Base-by-base conservation (phyloP, 2,797 vertebrate genomes). In the Xenentodon cancila region DNA sequence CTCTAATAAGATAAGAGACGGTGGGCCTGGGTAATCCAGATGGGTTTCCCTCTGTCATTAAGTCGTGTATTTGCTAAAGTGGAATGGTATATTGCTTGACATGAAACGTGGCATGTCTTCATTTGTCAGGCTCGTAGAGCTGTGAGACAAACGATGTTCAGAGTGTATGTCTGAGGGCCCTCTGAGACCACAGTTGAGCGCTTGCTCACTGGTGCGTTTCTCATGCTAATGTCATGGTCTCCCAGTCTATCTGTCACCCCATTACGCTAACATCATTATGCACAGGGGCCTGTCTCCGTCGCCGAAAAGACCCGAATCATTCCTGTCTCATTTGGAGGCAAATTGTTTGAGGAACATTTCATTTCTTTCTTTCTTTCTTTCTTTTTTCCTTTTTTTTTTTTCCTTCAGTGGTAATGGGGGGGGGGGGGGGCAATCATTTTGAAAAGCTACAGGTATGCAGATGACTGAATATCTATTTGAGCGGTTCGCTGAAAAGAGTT, bases 261-360 rank as follows among this genome's bases (percentile, higher is more conserved):
- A 93, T 93, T 93, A 93, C 88, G 82, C 87, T 92, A 91, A 92
- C 91, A 92, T 92, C 91, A 92, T 93, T 93, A 93, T 94, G 92
- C 92, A 91, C 88, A 80, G 82, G 77, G 84, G 84, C 89, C 87
- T 89, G 88, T 91, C 90, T 89, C 76, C 56, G 81, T 62, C 68
- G 68, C 71, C 88, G 89, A 92, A 90, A 83, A 92, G 90, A 92
- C 92, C 90, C 90, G 84, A 93, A 93, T 92, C 89, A 91, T 92
- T 92, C 92, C 90, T 92, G 87, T 91, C 84, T 89, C 90, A 88
- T 92, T 92, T 92, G 92, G 87, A 93, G 88, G 92, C 86, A 93
- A 92, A 93, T 94, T 93, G 93, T 94, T 93, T 90, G 83, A 89
- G 86, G 91, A 93, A 91, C 89, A 88, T 92, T 91, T 93, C 81